Evolutionary conservation across 1,140 invertebrate species (phyloP).

Genomic region (Bombus pascuorum): DNA sequence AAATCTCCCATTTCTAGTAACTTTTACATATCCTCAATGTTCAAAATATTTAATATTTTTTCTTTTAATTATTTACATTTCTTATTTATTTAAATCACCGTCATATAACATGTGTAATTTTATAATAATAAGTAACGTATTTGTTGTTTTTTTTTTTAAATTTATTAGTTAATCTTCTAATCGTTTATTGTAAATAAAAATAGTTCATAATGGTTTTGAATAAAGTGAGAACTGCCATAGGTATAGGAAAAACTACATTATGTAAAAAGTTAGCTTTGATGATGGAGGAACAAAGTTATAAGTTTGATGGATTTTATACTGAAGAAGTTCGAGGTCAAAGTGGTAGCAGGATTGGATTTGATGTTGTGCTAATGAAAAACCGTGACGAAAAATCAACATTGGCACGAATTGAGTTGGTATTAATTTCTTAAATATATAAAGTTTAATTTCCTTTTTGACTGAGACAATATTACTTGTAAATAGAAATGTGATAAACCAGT

Average conservation of each 20-base stretch:
- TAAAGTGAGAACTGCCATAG: constrained; percentile 70
- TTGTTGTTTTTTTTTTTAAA: no score
- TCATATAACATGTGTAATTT: neutral
- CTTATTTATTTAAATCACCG: neutral
- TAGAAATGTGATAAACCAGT: constrained; percentile 58
- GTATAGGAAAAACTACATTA: constrained; percentile 86
- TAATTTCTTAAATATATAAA: constrained; percentile 29
- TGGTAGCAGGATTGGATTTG: constrained; percentile 84
- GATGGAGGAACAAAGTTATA: constrained; percentile 73
- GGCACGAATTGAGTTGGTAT: constrained; percentile 81
- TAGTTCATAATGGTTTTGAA: neutral
- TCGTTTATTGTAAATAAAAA: neutral
- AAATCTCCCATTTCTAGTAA: neutral
- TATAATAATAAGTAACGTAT: neutral
- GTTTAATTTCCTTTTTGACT: neutral
- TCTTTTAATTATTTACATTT: neutral
- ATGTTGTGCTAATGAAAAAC: constrained; percentile 83
- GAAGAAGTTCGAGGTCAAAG: constrained; percentile 83
- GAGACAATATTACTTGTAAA: constrained; percentile 39
- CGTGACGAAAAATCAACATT: constrained; percentile 74
- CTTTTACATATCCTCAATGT: no score
- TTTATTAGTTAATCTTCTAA: neutral
- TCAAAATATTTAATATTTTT: neutral
- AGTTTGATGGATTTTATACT: constrained; percentile 85
- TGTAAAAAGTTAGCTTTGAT: constrained; percentile 81